A percentile compares a stretch with the other conserved stretches of the same genome.
Conservation (phyloP, 2,888 invertebrate genomes). For the Macrosiphum euphorbiae region DNA sequence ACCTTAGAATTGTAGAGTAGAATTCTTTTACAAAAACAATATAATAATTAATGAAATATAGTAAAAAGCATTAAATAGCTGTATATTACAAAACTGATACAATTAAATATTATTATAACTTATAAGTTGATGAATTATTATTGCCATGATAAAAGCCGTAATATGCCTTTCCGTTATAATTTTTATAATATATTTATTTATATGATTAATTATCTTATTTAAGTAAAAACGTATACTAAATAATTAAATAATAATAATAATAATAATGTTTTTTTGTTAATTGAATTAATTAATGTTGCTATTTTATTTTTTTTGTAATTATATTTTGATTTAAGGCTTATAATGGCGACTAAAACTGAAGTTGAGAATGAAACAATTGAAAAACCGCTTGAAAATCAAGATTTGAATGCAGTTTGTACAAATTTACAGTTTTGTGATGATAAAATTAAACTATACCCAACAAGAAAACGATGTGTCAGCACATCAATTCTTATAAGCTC, state of each 20-base stretch:
- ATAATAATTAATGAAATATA: no score
- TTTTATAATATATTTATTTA: no score
- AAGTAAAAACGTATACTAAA: no score
- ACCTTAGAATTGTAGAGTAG: no score
- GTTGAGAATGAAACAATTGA: conserved; percentile 9
- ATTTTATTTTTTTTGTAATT: no score
- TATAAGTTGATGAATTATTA: neutral
- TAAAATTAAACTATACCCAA: neutral
- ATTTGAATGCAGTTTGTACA: conserved; percentile 51
- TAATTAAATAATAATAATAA: no score
- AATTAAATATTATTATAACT: neutral
- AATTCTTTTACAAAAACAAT: neutral
- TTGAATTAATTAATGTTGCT: neutral
- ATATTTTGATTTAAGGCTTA: conserved; percentile 47
- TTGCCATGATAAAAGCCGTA: neutral
- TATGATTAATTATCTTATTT: no score
- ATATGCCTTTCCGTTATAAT: no score
- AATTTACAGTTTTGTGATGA: conserved; percentile 34
- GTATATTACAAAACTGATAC: neutral
- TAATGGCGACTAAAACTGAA: conserved; percentile 46
- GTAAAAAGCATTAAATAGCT: neutral
- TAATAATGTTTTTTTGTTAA: neutral
- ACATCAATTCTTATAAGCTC: conserved; percentile 38
- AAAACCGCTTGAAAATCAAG: neutral
- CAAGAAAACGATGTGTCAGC: conserved; percentile 56